Evolutionary conservation across 2,888 invertebrate species (phyloP).

Genomic region (Pyrocoelia pectoralis): DNA sequence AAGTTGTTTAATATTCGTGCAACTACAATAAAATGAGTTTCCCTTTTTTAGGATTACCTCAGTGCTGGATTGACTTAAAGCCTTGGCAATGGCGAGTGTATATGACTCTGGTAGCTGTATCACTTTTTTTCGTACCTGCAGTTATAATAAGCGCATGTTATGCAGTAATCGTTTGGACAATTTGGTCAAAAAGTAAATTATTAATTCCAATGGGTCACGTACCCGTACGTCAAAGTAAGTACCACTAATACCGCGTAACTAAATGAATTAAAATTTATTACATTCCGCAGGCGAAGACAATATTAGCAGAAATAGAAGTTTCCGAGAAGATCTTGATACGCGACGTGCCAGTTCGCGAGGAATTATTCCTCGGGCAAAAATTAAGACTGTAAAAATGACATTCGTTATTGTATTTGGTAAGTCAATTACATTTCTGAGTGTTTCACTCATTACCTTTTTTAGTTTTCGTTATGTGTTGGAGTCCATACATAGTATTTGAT

Average conservation of each 20-base stretch:
- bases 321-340: constrained; percentile 60
- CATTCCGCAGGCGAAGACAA: constrained; percentile 51
- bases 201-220: constrained; percentile 60
- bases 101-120: constrained; percentile 82
- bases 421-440: constrained; percentile 49
- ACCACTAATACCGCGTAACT: neutral
- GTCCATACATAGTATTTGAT: constrained; percentile 94
- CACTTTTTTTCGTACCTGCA: constrained; percentile 86
- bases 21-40: no score
- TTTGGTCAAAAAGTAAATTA: constrained; percentile 86
- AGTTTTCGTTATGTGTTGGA: constrained; percentile 97
- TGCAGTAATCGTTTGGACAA: constrained; percentile 88
- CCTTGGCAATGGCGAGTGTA: constrained; percentile 86
- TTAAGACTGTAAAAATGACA: constrained; percentile 98
- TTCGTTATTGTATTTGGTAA: constrained; percentile 94
- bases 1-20: no score
- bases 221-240: constrained; percentile 52
- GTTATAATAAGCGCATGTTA: constrained; percentile 90
- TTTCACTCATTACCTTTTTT: constrained; percentile 48
- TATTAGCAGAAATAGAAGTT: constrained; percentile 48
- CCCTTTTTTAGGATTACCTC: constrained; percentile 71
- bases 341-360: constrained; percentile 89
- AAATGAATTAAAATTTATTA: constrained; percentile 1
- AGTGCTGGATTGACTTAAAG: constrained; percentile 89
- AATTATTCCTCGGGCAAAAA: constrained; percentile 93